Conservation (phyloP, 2,113 vertebrate species). For the Cheirogaleus medius region DNA sequence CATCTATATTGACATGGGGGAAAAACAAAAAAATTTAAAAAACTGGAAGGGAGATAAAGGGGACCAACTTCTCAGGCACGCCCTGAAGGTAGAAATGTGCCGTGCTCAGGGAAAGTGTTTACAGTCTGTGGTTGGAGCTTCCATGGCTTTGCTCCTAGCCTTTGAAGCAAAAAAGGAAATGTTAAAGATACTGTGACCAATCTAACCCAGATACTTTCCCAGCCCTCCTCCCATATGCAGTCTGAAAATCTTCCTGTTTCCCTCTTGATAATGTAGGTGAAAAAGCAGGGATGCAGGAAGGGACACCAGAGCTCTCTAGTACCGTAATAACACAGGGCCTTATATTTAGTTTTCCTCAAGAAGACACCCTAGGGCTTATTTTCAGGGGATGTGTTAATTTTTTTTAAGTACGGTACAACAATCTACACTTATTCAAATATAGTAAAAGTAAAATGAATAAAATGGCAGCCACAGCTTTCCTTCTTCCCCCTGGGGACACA, state of each 20-base stretch:
- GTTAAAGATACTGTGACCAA: not conserved
- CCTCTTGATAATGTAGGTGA: not conserved
- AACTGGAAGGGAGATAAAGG: not conserved
- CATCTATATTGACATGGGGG: no score
- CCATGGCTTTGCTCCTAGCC: not conserved
- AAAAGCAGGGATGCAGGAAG: not conserved
- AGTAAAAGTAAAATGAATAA: no score
- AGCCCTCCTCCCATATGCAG: not conserved
- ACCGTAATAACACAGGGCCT: no score
- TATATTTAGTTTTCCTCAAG: no score
- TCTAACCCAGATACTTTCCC: not conserved
- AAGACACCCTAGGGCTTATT: no score
- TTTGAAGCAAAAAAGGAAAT: not conserved
- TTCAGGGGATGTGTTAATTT: no score
- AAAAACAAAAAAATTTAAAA: not conserved
- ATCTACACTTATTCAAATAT: no score
- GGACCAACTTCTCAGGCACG: not conserved
- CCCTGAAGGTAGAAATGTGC: not conserved
- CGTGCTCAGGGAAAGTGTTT: not conserved
- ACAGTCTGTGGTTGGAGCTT: not conserved
- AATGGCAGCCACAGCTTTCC: no score
- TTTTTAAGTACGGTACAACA: no score
- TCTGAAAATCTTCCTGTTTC: not conserved
- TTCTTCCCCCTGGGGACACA: no score
- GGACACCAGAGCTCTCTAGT: not conserved